Evolutionary conservation across 1,140 invertebrate genomes (phyloP), one percentile per base, ranked within the genome.

Genomic region (Heterodera schachtii): DNA sequence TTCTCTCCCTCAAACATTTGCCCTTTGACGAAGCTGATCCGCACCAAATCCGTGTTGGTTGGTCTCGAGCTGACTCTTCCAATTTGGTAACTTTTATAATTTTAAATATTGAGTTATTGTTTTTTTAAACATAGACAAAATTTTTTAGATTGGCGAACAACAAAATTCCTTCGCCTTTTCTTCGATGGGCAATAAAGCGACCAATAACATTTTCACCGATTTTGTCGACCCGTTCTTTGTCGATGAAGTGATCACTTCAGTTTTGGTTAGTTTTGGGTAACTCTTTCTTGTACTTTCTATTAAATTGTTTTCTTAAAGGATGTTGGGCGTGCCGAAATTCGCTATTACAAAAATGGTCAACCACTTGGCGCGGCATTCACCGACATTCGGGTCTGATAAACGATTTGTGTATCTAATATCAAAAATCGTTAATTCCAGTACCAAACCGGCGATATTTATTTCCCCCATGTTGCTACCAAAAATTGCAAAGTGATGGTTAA

Each of bases 401-500:
- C 44, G 69, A 64, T 64, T 64, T 64, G 13, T 64, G 2, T 5
- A 19, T 64, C 57, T 19, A 64, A 64, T 11, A 16, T 19, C 43
- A 43, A 71, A 41, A 43, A 43, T 69, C 19, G 41, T 31, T 71
- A 5, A 11, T 71, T 89, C 44, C 44, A 79, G 16, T 83, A 89
- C 49, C 57, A 79, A 21, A 70, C 73, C 11, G 87, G 84, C 1
- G 83, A 86, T 47, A 82, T 79, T 3, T 74, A 89, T 11, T 89
- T 84, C 67, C 87, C 88, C 9, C 89, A 90, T 70, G 81, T 89
- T 82, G 86, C 84, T 16, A 81, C 82, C 21, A 89, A 89, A 67
- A 89, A 89, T 73, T 84, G 85, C 57, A 89, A 87, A 73, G 82
- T 90, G 11, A 60, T 78, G 31, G 87, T 89, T 5, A 89, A 89